Evolutionary conservation across 1,140 invertebrate genomes (phyloP), one percentile per base, ranked within the genome.

Genomic region (Leguminivora glycinivorella): DNA sequence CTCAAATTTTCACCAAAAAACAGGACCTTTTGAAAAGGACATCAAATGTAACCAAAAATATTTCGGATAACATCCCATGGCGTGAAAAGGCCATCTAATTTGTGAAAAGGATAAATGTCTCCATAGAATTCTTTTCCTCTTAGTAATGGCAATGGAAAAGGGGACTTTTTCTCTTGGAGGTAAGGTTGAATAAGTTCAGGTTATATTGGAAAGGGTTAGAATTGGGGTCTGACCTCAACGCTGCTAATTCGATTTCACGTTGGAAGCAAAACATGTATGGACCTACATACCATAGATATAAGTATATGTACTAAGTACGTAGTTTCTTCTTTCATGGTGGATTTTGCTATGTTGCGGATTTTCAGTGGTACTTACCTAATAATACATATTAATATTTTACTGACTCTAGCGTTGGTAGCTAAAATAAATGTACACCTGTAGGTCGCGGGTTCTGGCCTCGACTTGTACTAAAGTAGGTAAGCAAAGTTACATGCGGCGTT

Each of bases 91-190:
- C 22, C 47, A 52, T 22, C 47, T 47, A 17, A 47, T 47, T 47
- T 47, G 14, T 7, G 6, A 47, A 47, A 47, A n/a, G 43, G 43
- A 47, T 47, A 47, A 47, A 47, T 14, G 43, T 47, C 40, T 17
- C 43, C 17, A 74, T 63, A 40, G 43, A 26, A 25, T 69, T 70
- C 22, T 22, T 19, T 47, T 7, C 5, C 56, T 22, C 17, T 14
- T 34, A 4, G 9, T 52, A 22, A 2, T 3, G 17, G 7, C n/a
- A 22, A 1, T 22, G 17, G 19, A 52, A 52, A 52, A 52, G 17
- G 17, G 19, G 22, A 17, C 47, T 52, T 52, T 1, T 19, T 0
- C 10, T 0, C 1, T 19, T 19, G 19, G 19, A 52, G 5, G 10
- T 52, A 52, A 22, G 52, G 22, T 67, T 2, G 26, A 29, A 5